Base-by-base conservation (phyloP, 92 coral and sea anemone genomes). In the Epizoanthus rinbou region DNA sequence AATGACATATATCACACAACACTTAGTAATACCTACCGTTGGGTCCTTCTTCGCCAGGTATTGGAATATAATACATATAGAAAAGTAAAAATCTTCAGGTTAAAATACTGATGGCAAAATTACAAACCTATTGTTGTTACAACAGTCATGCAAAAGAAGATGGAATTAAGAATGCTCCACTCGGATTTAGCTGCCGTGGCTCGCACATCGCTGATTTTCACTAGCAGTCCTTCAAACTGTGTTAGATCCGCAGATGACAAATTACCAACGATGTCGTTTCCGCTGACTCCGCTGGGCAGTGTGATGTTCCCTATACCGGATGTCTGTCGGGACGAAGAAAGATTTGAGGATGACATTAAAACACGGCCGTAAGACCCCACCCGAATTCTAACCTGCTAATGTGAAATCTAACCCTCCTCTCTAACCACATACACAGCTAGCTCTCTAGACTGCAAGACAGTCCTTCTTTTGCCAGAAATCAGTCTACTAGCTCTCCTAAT, bases 101-200 rank as follows among this genome's bases (percentile, higher is more conserved):
- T 28, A 28, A 28, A 28, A 28, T 28, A 28, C 31, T 28, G 31
- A 28, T 28, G 31, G 31, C 2, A 28, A 28, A 28, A 28, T 28
- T 18, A 72, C 92, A 80, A 45, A 93, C 97, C 97, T 62, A 93
- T 93, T 4, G 97, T 93, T 35, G 97, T 93, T 1, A 94, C 90
- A 14, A 93, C 97, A 4, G 97, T 93, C 91, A 93, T 85, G 39
- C 97, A 93, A 74, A 93, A 93, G 75, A 88, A 93, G 73, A 93
- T 89, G 9, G 97, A 93, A 57, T 93, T 93, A 21, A 88, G 71
- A 28, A 89, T 85, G 64, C 81, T 89, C 97, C 97, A 93, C 28
- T 93, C 89, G 24, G 91, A 83, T 78, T 89, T 91, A 3, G 86
- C 69, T 1, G 97, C 94, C 3, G 88, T 81, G 3, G 80, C 57